These are phyloP conservation scores for Drosophila eugracilis DNA, from an alignment of 1,140 invertebrate species.

Conservation along the genomic window DNA sequence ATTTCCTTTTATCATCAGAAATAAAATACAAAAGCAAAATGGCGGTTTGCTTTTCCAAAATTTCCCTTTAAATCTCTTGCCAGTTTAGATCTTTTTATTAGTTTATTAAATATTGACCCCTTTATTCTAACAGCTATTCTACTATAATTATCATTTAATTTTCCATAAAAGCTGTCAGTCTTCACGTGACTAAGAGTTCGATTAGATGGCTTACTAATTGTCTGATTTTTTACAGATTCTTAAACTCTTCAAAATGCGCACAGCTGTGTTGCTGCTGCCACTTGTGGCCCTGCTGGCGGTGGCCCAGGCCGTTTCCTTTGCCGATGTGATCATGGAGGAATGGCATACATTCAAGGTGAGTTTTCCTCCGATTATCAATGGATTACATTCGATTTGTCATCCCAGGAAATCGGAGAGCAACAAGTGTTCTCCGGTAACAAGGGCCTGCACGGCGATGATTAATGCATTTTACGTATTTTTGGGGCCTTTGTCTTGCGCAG, in stretches of 20 bases:
- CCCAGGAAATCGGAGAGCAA: conserved; percentile 29
- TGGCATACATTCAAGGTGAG: conserved; percentile 91
- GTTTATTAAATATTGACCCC: not conserved
- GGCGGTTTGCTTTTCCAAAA: too few relatives aligned
- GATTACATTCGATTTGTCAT: not conserved
- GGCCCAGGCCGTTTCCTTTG: conserved; percentile 88
- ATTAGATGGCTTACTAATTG: conserved; percentile 4
- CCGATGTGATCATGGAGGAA: conserved; percentile 90
- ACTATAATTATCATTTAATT: not conserved
- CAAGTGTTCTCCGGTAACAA: conserved; percentile 32
- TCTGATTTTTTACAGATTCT: conserved; percentile 21
- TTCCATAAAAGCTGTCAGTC: too few relatives aligned
- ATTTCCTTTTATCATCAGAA: too few relatives aligned
- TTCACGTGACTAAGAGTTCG: conserved; percentile 23
- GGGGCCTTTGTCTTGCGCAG: conserved; percentile 34
- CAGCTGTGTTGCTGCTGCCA: conserved; percentile 83
- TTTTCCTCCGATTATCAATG: conserved; percentile 5
- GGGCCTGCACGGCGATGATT: conserved; percentile 19
- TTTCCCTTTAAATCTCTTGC: too few relatives aligned
- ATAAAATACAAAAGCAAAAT: too few relatives aligned
- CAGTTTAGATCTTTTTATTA: too few relatives aligned
- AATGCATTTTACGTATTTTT: conserved; percentile 26
- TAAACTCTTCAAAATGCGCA: conserved; percentile 84
- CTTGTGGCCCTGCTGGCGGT: conserved; percentile 85
- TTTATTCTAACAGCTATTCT: not conserved